Evolutionary conservation across 1,140 invertebrate genomes (phyloP).

Genomic region (Pseudomyrmex flavicornis): DNA sequence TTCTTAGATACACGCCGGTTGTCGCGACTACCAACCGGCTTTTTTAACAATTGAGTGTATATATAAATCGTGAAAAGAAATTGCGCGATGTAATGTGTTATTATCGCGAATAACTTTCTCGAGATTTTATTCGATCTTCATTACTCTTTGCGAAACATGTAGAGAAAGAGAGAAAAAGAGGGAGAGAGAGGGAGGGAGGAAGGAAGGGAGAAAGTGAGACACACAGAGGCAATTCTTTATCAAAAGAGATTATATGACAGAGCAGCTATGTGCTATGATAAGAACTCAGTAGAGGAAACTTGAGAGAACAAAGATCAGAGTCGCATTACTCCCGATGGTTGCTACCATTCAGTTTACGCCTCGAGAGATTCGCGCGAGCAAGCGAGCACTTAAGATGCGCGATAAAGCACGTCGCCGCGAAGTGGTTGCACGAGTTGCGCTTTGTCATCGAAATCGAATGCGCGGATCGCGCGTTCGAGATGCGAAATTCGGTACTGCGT

Average conservation of each 20-base stretch:
- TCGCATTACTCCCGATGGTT: conserved; percentile 40
- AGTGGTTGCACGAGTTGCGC: conserved; percentile 29
- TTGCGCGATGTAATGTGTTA: no score
- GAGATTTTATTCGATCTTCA: neutral
- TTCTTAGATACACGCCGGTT: conserved; percentile 37
- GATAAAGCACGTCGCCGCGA: conserved; percentile 46
- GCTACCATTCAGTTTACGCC: conserved; percentile 26
- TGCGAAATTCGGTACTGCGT: conserved; percentile 4
- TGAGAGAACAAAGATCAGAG: conserved; percentile 35
- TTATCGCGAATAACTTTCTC: no score
- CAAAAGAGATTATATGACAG: conserved; percentile 23
- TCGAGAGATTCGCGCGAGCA: conserved; percentile 21
- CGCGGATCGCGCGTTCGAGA: neutral
- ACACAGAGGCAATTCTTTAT: conserved; percentile 21
- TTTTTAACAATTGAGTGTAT: neutral
- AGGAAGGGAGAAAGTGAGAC: no score
- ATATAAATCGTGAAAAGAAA: no score
- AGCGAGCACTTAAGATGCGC: conserved; percentile 33
- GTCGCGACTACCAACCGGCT: neutral
- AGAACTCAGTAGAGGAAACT: conserved; percentile 16
- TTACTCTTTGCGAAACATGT: neutral
- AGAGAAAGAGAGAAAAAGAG: no score
- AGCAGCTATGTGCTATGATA: conserved; percentile 23
- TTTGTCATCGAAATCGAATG: conserved; percentile 46
- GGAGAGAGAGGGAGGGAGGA: no score